Base-by-base conservation (phyloP, 1,140 invertebrate genomes). In the Pseudachorutes palmiensis region DNA sequence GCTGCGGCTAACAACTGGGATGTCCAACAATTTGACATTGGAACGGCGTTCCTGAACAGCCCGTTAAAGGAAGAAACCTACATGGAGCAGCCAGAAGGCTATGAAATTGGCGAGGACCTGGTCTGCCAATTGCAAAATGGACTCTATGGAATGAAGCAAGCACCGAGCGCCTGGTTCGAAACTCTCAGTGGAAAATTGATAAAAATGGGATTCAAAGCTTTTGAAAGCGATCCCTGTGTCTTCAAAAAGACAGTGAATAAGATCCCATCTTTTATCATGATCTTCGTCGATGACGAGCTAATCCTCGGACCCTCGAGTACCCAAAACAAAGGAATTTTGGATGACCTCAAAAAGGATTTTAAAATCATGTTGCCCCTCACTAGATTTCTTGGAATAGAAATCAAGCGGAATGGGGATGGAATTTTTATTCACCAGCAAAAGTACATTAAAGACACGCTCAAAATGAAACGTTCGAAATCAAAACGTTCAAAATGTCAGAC, bases 141-240 rank as follows among this genome's bases (percentile, higher is more conserved):
- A 12, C 12, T 69, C 0, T 72, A 72, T 62, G 74, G 74, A 55
- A 29, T 75, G 2, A 61, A 63, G 16, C 74, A 75, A 67, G 62
- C 71, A 24, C 59, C 33, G 1, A 16, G 57, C 2, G 57, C 57
- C 12, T 66, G 57, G 57, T 30, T 62, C 16, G n/a, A 62, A 19
- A 55, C 57, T 14, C 63, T 70, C 24, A 60, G 32, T 26, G 26
- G 62, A 22, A 51, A 45, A 24, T 32, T 74, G 2, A 33, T 59
- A 29, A 74, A 77, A 66, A 78, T 76, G 64, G 79, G 80, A n/a
- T 79, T 77, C 68, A 74, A 78, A 9, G 65, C 80, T 5, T 80
- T 79, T 76, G 75, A 66, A 1, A 61, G 80, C 66, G 72, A 78
- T 26, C 76, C 74, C 66, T 76, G 75, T 57, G 64, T 66, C 14